Percentiles rank a stretch among this genome's conserved stretches.
Evolutionary conservation across 2,113 vertebrate species (phyloP).

Genomic region (Xenopus borealis): DNA sequence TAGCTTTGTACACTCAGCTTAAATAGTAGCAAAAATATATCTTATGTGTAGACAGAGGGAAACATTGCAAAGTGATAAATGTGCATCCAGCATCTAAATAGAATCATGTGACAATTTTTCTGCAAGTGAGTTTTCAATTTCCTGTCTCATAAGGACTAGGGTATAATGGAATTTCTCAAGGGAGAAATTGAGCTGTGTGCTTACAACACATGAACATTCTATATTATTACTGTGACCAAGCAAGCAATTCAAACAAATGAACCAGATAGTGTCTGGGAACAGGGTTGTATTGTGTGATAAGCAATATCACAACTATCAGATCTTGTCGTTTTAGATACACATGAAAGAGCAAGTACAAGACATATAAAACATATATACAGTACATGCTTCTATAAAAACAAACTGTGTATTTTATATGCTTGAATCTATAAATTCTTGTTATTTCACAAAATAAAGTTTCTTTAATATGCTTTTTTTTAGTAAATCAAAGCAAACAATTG

Average conservation of each 20-base stretch:
- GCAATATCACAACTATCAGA: conserved; percentile 18
- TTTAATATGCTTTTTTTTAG: too few relatives aligned
- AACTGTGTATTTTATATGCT: background rate
- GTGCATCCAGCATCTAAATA: conserved; percentile 24
- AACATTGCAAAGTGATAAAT: conserved; percentile 22
- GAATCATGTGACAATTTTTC: conserved; percentile 28
- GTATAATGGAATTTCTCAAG: conserved; percentile 38
- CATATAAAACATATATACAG: background rate
- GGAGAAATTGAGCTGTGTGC: conserved; percentile 34
- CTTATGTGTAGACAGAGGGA: background rate
- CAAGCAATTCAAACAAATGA: conserved; percentile 30
- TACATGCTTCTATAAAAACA: background rate
- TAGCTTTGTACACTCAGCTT: too few relatives aligned
- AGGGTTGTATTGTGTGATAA: conserved; percentile 33
- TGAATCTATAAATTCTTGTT: background rate
- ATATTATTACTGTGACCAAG: conserved; percentile 24
- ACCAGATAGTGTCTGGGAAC: conserved; percentile 16
- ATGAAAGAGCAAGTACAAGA: background rate
- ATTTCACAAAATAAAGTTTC: background rate
- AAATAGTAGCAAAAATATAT: too few relatives aligned
- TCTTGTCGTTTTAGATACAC: background rate
- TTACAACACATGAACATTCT: conserved; percentile 34
- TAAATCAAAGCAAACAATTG: too few relatives aligned
- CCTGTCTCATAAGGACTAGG: conserved; percentile 32
- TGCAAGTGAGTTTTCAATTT: conserved; percentile 37